phyloP scores from a whole-genome alignment of 2,888 invertebrate genomes.

The Notodonta ziczac region DNA sequence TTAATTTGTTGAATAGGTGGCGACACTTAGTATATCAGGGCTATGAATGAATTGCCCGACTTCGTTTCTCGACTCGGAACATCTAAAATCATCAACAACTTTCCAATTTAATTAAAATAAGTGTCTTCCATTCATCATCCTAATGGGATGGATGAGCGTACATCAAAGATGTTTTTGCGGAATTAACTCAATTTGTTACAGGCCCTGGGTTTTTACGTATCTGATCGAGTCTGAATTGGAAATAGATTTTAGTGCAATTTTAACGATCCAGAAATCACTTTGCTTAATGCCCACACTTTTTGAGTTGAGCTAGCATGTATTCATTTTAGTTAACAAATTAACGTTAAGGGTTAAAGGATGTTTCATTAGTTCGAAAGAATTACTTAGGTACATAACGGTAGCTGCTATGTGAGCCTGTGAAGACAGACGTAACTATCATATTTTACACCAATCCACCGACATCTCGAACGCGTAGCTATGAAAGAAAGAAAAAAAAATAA shows the following conservation, averaged over 20 bases:
- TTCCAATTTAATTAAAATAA: background rate
- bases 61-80: background rate
- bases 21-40: too few relatives aligned
- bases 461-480: too few relatives aligned
- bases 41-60: background rate
- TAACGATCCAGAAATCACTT: background rate
- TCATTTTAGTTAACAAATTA: too few relatives aligned
- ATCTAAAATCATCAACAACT: background rate
- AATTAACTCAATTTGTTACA: slow-evolving; percentile 5
- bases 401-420: too few relatives aligned
- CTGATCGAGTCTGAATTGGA: background rate
- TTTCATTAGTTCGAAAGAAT: too few relatives aligned
- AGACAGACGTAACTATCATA: too few relatives aligned
- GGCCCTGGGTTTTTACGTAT: background rate
- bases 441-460: too few relatives aligned
- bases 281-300: background rate
- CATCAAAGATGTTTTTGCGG: slow-evolving; percentile 5
- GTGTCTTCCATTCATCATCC: background rate
- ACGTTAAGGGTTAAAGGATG: too few relatives aligned
- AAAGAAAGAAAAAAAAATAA: too few relatives aligned
- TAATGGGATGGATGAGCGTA: background rate
- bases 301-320: too few relatives aligned
- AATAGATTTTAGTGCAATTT: background rate
- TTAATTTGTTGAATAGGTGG: too few relatives aligned
- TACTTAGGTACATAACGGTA: too few relatives aligned